Evolutionary conservation across 2,888 invertebrate genomes (phyloP), one percentile per base, ranked within the genome.

Genomic region (Stenotaenia linearis): DNA sequence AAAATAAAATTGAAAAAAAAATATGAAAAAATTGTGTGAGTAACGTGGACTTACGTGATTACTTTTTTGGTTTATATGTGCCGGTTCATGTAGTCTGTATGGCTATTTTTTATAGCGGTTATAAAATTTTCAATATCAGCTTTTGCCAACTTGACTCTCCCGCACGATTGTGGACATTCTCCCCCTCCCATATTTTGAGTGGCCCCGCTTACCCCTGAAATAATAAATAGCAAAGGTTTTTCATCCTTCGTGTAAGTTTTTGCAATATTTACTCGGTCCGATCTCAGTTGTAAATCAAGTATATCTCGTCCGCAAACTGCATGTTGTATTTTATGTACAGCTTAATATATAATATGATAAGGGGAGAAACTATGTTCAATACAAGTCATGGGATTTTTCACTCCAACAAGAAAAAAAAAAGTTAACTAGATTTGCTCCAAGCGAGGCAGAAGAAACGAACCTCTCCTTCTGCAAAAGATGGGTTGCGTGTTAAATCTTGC

Each of bases 91-190:
- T 50, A 50, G 50, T 18, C n/a, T 50, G 18, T 50, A 50, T 69
- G 69, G 69, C 69, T 69, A 69, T 28, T 69, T 69, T 69, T 69
- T 69, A 69, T 28, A 28, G 28, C 69, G 69, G 69, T 69, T 69
- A 69, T 69, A 69, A 69, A 69, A 69, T 69, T 69, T 69, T 69
- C 69, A 69, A 69, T 69, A 69, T 69, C 69, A 69, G 69, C 69
- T 69, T 69, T 69, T 25, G 69, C 69, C 69, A 69, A 69, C 69
- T 28, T 69, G 25, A 69, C 25, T 69, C 69, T 69, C 69, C 69
- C 69, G 25, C 69, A 69, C 69, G 69, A 69, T 69, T 69, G 23
- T 69, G 69, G 69, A 69, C 69, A 69, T 28, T 69, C 69, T 28
- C 69, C 69, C 21, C 28, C 25, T 28, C 69, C 10, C 50, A 50